Percentiles rank a stretch among this genome's conserved stretches.
Conservation (phyloP, 1,140 invertebrate species). For the Hestina assimilis region DNA sequence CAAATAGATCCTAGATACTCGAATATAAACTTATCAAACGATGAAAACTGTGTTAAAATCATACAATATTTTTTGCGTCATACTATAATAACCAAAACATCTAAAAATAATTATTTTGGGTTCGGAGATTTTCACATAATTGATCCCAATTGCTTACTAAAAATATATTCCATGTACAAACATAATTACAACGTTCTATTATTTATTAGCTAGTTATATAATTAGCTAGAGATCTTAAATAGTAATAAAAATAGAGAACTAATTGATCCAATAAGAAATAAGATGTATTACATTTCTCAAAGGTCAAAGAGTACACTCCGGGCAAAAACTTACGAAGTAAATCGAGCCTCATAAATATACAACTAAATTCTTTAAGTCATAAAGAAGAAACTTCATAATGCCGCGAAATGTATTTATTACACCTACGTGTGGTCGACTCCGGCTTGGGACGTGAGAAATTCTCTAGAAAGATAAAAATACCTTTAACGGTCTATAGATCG, state of each 20-base stretch:
- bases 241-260: not conserved
- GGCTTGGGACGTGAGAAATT: constrained; percentile 15
- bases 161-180: too few species aligned
- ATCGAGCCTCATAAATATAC: constrained; percentile 18
- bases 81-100: too few species aligned
- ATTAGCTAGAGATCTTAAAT: too few species aligned
- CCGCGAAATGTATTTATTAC: constrained; percentile 19
- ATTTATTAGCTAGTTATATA: too few species aligned
- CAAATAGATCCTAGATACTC: too few species aligned
- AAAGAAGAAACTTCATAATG: constrained; percentile 20
- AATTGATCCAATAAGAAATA: not conserved
- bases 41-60: too few species aligned
- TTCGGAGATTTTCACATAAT: too few species aligned
- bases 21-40: too few species aligned
- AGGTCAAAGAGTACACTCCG: constrained; percentile 12
- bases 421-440: constrained; percentile 15
- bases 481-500: not conserved
- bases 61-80: too few species aligned
- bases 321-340: constrained; percentile 15
- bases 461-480: constrained; percentile 15
- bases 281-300: not conserved
- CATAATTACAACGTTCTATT: too few species aligned
- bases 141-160: too few species aligned
- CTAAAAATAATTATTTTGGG: too few species aligned
- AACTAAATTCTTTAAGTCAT: constrained; percentile 22